Conservation (phyloP, 1,140 invertebrate species). For the Spodoptera litura region DNA sequence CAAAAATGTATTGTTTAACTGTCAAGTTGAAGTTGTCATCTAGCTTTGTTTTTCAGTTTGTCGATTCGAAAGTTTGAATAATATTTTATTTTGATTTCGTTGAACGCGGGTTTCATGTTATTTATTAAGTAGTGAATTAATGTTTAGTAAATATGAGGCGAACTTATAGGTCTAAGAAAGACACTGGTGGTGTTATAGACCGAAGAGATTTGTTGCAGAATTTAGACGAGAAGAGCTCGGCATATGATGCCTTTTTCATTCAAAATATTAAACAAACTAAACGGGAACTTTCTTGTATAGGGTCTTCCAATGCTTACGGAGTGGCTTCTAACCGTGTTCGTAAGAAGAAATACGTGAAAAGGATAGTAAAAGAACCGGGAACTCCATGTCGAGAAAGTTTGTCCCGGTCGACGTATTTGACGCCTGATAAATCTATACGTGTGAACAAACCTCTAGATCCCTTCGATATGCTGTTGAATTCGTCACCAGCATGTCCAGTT, state of each 20-base stretch:
- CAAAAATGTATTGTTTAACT: not conserved
- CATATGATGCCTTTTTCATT: slow-evolving; percentile 80
- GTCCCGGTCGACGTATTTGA: slow-evolving; percentile 64
- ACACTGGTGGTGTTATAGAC: slow-evolving; percentile 67
- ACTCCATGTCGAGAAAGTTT: slow-evolving; percentile 51
- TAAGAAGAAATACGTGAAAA: slow-evolving; percentile 78
- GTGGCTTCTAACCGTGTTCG: slow-evolving; percentile 67
- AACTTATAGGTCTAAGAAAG: slow-evolving; percentile 81
- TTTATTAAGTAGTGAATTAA: slow-evolving; percentile 13
- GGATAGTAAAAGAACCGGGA: slow-evolving; percentile 63
- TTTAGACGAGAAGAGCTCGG: slow-evolving; percentile 70
- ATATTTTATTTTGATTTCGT: slow-evolving; percentile 5
- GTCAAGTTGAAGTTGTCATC: slow-evolving; percentile 47
- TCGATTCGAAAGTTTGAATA: slow-evolving; percentile 50
- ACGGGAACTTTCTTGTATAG: slow-evolving; percentile 72
- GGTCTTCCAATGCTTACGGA: slow-evolving; percentile 61
- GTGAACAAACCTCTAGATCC: slow-evolving; percentile 75
- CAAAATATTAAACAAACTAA: slow-evolving; percentile 81
- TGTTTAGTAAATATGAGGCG: slow-evolving; percentile 64
- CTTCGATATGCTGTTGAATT: slow-evolving; percentile 75
- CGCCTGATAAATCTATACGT: slow-evolving; percentile 77
- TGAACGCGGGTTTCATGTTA: slow-evolving; percentile 14
- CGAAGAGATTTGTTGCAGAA: slow-evolving; percentile 67
- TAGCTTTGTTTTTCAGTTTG: slow-evolving; percentile 45
- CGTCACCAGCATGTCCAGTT: slow-evolving; percentile 53